Evolutionary conservation across 2,888 invertebrate genomes (phyloP), one percentile per base, ranked within the genome.

Genomic region (Rhorus exstirpatorius): DNA sequence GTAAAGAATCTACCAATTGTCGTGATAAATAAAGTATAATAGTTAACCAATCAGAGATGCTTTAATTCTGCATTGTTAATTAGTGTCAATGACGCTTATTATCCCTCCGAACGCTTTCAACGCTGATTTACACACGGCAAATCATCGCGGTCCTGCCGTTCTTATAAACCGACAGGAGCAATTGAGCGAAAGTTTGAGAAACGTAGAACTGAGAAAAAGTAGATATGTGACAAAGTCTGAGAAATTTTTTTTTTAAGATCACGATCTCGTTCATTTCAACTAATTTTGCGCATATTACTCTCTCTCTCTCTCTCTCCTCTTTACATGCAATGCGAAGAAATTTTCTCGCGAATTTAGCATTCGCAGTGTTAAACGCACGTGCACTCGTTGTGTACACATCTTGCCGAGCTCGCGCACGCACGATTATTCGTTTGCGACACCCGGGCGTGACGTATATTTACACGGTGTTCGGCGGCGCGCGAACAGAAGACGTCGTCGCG

Each of bases 371-470:
- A n/a, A 49, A 35, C 49, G 49, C 71, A 41, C 58, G 58, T 65
- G 72, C 55, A 41, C 51, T 2, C 55, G 53, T n/a, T 38, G 53
- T 78, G n/a, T 63, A 61, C 41, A 78, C 21, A 70, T 38, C 55
- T 63, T 41, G 26, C 55, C n/a, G 21, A 17, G 67, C 8, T 12
- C 12, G 12, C 26, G 21, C 38, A 17, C 46, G 21, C 41, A n/a
- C n/a, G 35, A 65, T 81, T 67, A 71, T 76, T 65, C 65, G 58
- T 75, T 68, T 55, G 74, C 74, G 60, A 71, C 46, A 67, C 61
- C 49, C 58, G 46, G 70, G 53, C 61, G 70, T 79, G 74, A 79
- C 70, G 68, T 74, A 70, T 75, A 70, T 75, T 80, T 72, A 49
- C 35, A 51, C 72, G 35, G 6, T 55, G 60, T 31, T 31, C 6